Base-by-base conservation (phyloP, 1,140 invertebrate species). In the Anastrepha obliqua region DNA sequence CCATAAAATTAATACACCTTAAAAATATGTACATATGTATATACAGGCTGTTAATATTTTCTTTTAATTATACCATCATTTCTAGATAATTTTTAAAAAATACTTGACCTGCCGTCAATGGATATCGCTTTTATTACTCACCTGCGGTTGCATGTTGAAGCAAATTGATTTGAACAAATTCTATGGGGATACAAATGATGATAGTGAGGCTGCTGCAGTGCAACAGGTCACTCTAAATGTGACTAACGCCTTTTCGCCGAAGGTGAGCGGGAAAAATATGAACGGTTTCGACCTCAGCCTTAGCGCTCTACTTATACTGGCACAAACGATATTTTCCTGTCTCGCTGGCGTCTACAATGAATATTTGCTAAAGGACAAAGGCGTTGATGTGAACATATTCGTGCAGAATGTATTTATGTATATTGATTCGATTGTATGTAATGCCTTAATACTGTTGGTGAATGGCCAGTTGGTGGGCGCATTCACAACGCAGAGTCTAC, bases 401-500 rank as follows among this genome's bases (percentile, higher is more conserved):
- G 93, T 99, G 88, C 98, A 99, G 94, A 99, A 99, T 94, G 95
- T 98, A 1, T 99, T 98, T 91, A 98, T 99, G 97, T 99, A 99
- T 92, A 90, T 98, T 13, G 97, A 99, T 93, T 99, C 98, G 47
- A 98, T 99, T 89, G 90, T 99, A 17, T 98, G 97, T 92, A 99
- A 99, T 94, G 91, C 96, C 29, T 90, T 95, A 20, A 92, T 98
- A 29, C 92, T 99, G 74, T 89, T 95, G 29, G 90, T 96, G 9
- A 95, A 96, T 91, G 97, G 96, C 3, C 95, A 96, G 91, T 89
- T 96, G 0, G 78, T 90, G 3, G 93, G 93, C 87, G 95, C 95
- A 29, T 96, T 98, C 87, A 94, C 94, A 20, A 88, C 90, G 0
- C 92, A 95, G 17, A 95, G 96, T 89, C 90, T 97, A 42, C 44